phyloP scores from a whole-genome alignment of 2,113 vertebrate genomes.

The Pheucticus melanocephalus region DNA sequence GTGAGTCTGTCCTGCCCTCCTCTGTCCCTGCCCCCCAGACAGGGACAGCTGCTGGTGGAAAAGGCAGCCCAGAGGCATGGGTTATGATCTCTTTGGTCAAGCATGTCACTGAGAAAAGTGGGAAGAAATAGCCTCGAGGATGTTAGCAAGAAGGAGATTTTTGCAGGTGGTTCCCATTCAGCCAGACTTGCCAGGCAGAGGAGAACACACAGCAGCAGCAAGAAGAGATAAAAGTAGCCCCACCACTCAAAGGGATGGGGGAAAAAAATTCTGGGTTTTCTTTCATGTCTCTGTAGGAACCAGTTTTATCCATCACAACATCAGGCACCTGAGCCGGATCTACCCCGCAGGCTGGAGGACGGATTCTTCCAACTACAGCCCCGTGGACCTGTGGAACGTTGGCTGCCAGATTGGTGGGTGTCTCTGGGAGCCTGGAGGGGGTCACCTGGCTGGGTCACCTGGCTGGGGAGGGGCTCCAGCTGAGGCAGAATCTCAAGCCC shows the following conservation, averaged over 20 bases:
- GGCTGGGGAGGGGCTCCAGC: not conserved
- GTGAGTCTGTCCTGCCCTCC: constrained; percentile 58
- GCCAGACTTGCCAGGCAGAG: not conserved
- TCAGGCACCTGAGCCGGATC: constrained; percentile 87
- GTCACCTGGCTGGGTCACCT: not conserved
- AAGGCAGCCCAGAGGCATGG: not conserved
- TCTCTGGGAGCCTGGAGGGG: not conserved
- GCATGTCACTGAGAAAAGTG: not conserved
- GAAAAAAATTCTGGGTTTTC: not conserved
- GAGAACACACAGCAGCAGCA: not conserved
- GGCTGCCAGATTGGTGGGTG: constrained; percentile 92
- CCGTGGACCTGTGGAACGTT: constrained; percentile 88
- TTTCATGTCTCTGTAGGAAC: constrained; percentile 61
- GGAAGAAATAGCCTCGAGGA: not conserved
- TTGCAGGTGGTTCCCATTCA: not conserved
- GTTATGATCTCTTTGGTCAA: not conserved
- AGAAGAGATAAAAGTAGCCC: not conserved
- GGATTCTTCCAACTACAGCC: constrained; percentile 93
- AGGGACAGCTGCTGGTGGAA: not conserved
- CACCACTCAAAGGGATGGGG: not conserved
- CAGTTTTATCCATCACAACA: constrained; percentile 83
- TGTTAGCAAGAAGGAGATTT: not conserved
- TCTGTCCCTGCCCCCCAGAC: not conserved
- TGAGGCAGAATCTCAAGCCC: not conserved
- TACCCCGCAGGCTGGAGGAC: constrained; percentile 92